phyloP scores from a whole-genome alignment of 2,113 vertebrate genomes.

The Perccottus glenii region DNA sequence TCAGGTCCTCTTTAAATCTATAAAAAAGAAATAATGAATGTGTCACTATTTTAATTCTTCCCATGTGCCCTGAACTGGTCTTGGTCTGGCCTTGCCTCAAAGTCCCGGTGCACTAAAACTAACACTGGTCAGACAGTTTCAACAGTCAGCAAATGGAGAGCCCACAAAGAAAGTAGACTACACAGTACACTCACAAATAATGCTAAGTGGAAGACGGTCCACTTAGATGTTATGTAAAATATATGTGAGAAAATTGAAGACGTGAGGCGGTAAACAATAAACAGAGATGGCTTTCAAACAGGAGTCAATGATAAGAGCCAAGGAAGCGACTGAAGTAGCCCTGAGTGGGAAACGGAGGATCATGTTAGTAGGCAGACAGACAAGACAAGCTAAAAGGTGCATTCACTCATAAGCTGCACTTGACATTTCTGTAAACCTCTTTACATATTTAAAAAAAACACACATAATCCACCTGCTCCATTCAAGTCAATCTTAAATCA shows the following conservation, averaged over 20 bases:
- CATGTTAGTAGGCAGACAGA: neutral
- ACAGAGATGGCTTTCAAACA: constrained; percentile 14
- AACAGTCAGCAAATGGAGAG: too few relatives aligned
- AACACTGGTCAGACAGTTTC: too few relatives aligned
- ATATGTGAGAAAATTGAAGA: neutral
- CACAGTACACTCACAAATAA: too few relatives aligned
- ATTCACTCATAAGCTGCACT: constrained; percentile 37
- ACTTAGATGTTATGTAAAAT: neutral
- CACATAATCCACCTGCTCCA: constrained; percentile 49
- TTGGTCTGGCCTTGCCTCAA: too few relatives aligned
- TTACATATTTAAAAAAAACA: constrained; percentile 1
- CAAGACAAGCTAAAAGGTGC: constrained; percentile 28
- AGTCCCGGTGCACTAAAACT: too few relatives aligned
- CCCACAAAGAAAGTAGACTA: constrained; percentile 6
- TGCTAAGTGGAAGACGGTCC: neutral
- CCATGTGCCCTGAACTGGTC: too few relatives aligned
- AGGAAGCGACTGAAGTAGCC: neutral
- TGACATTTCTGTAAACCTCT: constrained; percentile 35
- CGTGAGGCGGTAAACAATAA: too few relatives aligned
- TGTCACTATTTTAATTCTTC: too few relatives aligned
- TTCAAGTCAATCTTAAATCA: constrained; percentile 24
- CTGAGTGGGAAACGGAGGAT: constrained; percentile 12
- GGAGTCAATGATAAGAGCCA: constrained; percentile 13
- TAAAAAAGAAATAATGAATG: too few relatives aligned
- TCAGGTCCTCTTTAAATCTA: too few relatives aligned